Percentiles rank a stretch among this genome's conserved stretches.
Conservation (phyloP, 2,888 invertebrate species). For the Megastigmus dorsalis region DNA sequence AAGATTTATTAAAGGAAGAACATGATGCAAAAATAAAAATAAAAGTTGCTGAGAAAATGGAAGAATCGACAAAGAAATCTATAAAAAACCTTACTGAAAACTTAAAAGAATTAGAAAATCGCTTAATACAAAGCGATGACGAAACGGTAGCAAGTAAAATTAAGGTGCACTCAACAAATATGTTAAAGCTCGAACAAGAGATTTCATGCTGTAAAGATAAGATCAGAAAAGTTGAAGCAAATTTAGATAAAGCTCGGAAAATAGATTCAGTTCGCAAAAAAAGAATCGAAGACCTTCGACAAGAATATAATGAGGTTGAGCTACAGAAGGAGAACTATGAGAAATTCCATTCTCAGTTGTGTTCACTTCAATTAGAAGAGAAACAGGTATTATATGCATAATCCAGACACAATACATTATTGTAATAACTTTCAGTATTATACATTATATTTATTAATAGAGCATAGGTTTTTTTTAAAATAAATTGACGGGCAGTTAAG, state of each 20-base stretch:
- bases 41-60: constrained; percentile 10
- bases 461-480: too few species aligned
- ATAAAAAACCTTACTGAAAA: not conserved
- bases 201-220: not conserved
- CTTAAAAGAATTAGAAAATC: not conserved
- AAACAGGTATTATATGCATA: constrained; percentile 80
- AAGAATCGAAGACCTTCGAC: constrained; percentile 86
- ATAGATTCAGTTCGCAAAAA: constrained; percentile 89
- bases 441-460: not conserved
- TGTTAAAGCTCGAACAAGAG: not conserved
- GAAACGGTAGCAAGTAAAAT: not conserved
- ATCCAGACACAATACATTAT: too few species aligned
- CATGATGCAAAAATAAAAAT: not conserved
- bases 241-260: constrained; percentile 88
- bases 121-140: not conserved
- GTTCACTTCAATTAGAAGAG: constrained; percentile 91
- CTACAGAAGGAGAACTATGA: constrained; percentile 84
- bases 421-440: too few species aligned
- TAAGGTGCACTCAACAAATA: not conserved
- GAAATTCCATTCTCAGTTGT: constrained; percentile 83
- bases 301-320: constrained; percentile 84
- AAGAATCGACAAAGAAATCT: not conserved
- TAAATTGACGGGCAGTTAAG: too few species aligned
- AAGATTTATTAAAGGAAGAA: constrained; percentile 72
- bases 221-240: constrained; percentile 77